Percentiles rank a stretch among this genome's conserved stretches.
phyloP scores from a whole-genome alignment of 2,888 invertebrate genomes.

The Ariolimax columbianus region DNA sequence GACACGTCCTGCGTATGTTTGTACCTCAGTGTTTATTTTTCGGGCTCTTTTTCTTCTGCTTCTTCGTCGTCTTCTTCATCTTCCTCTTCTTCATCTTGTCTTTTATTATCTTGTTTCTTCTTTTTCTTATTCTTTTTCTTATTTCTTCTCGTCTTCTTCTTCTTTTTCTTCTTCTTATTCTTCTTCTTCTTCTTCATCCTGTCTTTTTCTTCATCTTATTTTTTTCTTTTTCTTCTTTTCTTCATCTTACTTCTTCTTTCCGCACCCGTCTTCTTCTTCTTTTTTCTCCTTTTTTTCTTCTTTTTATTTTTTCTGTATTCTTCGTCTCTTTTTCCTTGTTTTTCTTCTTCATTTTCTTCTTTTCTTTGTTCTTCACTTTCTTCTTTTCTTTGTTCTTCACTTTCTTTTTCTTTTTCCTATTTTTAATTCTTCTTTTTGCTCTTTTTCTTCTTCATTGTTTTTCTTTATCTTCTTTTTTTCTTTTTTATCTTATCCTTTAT shows the following conservation, averaged over 20 bases:
- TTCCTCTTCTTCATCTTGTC: too few relatives aligned
- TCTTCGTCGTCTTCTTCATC: too few relatives aligned
- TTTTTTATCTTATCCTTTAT: background rate
- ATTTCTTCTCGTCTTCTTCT: too few relatives aligned
- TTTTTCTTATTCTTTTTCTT: too few relatives aligned
- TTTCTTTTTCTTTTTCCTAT: background rate
- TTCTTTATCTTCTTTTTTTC: background rate
- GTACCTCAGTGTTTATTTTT: too few relatives aligned
- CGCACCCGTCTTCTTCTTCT: too few relatives aligned
- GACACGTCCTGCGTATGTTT: too few relatives aligned
- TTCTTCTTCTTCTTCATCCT: background rate
- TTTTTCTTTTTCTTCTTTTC: background rate
- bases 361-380: background rate
- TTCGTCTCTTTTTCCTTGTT: background rate
- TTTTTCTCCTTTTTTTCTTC: too few relatives aligned
- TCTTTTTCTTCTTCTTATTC: too few relatives aligned
- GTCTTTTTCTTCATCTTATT: background rate
- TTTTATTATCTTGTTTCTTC: too few relatives aligned
- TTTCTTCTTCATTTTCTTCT: background rate
- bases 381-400: background rate
- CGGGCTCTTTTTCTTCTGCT: too few relatives aligned
- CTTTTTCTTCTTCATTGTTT: background rate
- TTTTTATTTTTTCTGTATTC: background rate
- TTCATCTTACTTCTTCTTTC: background rate
- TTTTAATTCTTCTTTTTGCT: too few relatives aligned